Base-by-base conservation (phyloP, 1,140 invertebrate species). In the Dendroctonus ponderosae region DNA sequence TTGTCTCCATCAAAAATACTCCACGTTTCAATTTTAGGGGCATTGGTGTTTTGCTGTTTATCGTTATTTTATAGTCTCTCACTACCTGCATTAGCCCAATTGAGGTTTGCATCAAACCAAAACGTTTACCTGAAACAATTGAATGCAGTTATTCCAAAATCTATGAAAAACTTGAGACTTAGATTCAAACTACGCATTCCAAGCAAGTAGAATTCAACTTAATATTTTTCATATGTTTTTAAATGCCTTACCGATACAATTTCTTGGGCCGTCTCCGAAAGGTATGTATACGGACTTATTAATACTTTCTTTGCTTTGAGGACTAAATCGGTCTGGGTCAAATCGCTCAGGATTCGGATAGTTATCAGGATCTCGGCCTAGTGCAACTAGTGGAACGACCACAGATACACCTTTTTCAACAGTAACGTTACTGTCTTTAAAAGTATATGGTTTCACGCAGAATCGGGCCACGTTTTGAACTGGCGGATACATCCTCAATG, bases 401-500 rank as follows among this genome's bases (percentile, higher is more conserved):
- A 91, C 74, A 1, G 80, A 66, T 0, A 81, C 87, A 0, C 85
- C 90, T 76, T 85, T 80, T 56, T 85, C 81, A 43, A 88, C 80
- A 0, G 77, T 74, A n/a, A 88, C 72, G 11, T 84, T 78, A 0
- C 81, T 84, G 37, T 84, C 82, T 7, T 82, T 82, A 5, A 87
- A 71, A 15, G 77, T 77, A 71, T 83, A 86, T 11, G 84, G 80
- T 58, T 84, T 82, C 3, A 78, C 82, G 43, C 85, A 83, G 43
- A 78, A 68, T 44, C 88, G 78, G 66, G 83, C 83, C 0, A 89
- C 72, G 39, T 83, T 76, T 2, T 82, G 79, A 58, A 86, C 73
- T 0, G 86, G 82, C 50, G 89, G 87, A 74, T 87, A 85, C 67
- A 84, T 84, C 14, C 89, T 80, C 67, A 90, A 76, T 2, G 87